Evolutionary conservation across 2,888 invertebrate species (phyloP).

Genomic region (Cecidostiba fungosa): DNA sequence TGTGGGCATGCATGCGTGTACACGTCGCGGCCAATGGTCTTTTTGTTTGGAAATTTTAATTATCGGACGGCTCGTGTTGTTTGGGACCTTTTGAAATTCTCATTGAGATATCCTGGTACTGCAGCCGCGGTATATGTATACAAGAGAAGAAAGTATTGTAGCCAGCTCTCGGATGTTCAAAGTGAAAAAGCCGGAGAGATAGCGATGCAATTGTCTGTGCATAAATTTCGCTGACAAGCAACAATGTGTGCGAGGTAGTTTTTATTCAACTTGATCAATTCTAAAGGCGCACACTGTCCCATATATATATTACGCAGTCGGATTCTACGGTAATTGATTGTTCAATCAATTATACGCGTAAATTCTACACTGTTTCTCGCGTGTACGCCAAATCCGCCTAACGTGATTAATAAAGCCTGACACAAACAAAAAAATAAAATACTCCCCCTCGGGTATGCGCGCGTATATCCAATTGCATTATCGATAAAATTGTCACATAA

Average conservation of each 20-base stretch:
- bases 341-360: not conserved
- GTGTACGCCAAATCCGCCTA: not conserved
- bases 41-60: not conserved
- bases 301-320: too few relatives aligned
- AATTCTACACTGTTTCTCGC: not conserved
- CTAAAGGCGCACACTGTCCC: too few relatives aligned
- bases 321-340: not conserved
- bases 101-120: not conserved
- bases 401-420: slow-evolving; percentile 25
- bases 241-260: not conserved
- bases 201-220: not conserved
- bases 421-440: slow-evolving; percentile 5
- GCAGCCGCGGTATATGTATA: not conserved
- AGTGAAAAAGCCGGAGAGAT: not conserved
- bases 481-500: slow-evolving; percentile 50
- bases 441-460: not conserved
- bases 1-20: not conserved
- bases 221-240: not conserved
- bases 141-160: not conserved
- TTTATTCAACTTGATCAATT: too few relatives aligned
- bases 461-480: slow-evolving; percentile 41
- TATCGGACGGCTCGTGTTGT: not conserved
- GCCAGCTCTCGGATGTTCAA: not conserved
- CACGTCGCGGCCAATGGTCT: not conserved
- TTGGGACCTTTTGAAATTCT: not conserved